Evolutionary conservation across 2,113 vertebrate species (phyloP).

Genomic region (Bujurquina vittata): DNA sequence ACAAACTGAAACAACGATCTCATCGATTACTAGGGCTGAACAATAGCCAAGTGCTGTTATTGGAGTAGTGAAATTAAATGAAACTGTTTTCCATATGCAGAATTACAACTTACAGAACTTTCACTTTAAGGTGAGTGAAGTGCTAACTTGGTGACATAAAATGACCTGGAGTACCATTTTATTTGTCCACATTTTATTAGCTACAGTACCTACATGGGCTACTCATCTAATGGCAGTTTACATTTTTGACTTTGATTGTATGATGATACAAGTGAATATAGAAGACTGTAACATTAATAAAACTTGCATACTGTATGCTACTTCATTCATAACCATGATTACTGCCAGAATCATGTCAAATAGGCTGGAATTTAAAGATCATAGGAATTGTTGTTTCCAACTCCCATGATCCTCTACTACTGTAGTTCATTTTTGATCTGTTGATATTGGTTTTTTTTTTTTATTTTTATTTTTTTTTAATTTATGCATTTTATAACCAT

Average conservation of each 20-base stretch:
- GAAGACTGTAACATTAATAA: neutral
- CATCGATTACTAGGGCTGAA: neutral
- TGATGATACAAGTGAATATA: neutral
- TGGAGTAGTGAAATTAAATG: neutral
- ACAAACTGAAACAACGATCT: neutral
- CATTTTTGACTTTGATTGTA: no score
- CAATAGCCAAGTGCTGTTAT: neutral
- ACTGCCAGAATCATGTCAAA: neutral
- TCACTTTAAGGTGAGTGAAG: neutral
- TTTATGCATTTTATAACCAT: no score
- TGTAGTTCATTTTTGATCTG: accelerated
- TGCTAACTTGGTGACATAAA: neutral
- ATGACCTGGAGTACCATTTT: no score
- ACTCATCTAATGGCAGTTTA: neutral
- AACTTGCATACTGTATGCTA: neutral
- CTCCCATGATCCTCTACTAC: no score
- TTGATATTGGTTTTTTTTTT: no score
- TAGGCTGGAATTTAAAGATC: neutral
- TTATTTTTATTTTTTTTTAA: no score
- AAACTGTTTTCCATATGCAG: neutral
- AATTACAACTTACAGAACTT: neutral
- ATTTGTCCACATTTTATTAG: neutral
- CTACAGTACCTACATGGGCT: neutral
- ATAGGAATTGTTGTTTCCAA: no score
- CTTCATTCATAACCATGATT: neutral